Conservation (phyloP, 2,888 invertebrate species). For the Diploptera punctata region DNA sequence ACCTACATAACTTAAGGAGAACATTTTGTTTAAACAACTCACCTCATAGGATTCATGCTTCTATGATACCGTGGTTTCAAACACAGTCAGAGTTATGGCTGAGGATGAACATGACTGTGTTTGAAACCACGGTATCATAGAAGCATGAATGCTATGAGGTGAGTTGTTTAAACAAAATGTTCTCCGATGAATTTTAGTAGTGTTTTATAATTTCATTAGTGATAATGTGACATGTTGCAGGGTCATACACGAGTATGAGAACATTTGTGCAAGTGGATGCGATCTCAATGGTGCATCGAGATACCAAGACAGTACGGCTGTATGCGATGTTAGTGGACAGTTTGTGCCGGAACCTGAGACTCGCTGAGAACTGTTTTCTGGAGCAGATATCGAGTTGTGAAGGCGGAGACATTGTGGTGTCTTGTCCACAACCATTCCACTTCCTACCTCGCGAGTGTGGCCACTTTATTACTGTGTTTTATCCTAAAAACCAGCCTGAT, state of each 20-base stretch:
- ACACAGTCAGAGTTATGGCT: too few relatives aligned
- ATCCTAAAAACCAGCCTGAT: constrained; percentile 70
- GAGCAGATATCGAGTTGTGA: constrained; percentile 58
- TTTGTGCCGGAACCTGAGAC: constrained; percentile 70
- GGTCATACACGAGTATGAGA: constrained; percentile 58
- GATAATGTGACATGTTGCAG: too few relatives aligned
- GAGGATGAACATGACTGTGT: too few relatives aligned
- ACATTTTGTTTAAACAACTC: too few relatives aligned
- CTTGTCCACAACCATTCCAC: constrained; percentile 73
- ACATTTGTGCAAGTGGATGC: constrained; percentile 73
- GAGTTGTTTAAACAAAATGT: too few relatives aligned
- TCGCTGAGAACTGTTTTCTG: constrained; percentile 68
- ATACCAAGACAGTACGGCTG: constrained; percentile 67
- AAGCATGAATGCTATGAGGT: too few relatives aligned
- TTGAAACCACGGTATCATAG: too few relatives aligned
- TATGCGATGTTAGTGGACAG: constrained; percentile 79
- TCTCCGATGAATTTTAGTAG: too few relatives aligned
- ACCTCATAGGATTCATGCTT: too few relatives aligned
- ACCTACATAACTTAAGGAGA: too few relatives aligned
- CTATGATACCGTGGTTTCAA: too few relatives aligned
- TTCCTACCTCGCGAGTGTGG: constrained; percentile 74
- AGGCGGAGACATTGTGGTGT: constrained; percentile 47
- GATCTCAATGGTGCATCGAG: constrained; percentile 72
- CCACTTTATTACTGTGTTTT: constrained; percentile 78
- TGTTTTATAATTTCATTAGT: too few relatives aligned